Evolutionary conservation across 2,888 invertebrate genomes (phyloP).

Genomic region (Brachyptera risi): DNA sequence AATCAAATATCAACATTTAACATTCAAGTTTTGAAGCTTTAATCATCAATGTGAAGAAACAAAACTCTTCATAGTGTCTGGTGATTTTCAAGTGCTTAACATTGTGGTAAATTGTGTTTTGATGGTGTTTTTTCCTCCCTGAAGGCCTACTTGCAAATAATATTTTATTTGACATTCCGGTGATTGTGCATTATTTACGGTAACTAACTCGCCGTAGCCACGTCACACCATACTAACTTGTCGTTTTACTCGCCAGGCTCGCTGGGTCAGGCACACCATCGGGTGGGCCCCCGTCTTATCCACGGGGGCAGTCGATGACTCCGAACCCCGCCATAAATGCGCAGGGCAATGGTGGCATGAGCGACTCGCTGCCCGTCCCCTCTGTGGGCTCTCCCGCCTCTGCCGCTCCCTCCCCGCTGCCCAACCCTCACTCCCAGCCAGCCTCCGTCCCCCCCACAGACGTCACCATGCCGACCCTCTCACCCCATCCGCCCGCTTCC

Average conservation of each 20-base stretch:
- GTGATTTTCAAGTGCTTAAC: not conserved
- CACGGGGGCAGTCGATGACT: constrained; percentile 50
- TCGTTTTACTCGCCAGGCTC: constrained; percentile 15
- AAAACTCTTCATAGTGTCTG: not conserved
- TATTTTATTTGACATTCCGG: too few species aligned
- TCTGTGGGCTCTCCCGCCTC: constrained; percentile 63
- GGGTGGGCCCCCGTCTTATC: constrained; percentile 63
- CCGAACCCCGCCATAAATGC: constrained; percentile 30
- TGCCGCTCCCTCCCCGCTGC: constrained; percentile 64
- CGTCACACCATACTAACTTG: not conserved
- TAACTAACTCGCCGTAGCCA: too few species aligned
- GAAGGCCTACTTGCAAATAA: too few species aligned
- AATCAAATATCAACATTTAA: too few species aligned
- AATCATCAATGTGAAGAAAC: not conserved
- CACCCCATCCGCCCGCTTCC: constrained; percentile 60
- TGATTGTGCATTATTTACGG: too few species aligned
- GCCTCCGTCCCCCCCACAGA: constrained; percentile 63
- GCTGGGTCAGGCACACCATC: constrained; percentile 52
- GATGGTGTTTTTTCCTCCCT: too few species aligned
- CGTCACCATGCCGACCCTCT: constrained; percentile 66
- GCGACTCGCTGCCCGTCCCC: constrained; percentile 44
- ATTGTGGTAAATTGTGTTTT: too few species aligned
- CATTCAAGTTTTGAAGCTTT: too few species aligned
- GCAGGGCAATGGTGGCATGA: constrained; percentile 22
- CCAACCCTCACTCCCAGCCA: constrained; percentile 67